phyloP scores from a whole-genome alignment of 2,888 invertebrate genomes.

The Andrena trimmerana region DNA sequence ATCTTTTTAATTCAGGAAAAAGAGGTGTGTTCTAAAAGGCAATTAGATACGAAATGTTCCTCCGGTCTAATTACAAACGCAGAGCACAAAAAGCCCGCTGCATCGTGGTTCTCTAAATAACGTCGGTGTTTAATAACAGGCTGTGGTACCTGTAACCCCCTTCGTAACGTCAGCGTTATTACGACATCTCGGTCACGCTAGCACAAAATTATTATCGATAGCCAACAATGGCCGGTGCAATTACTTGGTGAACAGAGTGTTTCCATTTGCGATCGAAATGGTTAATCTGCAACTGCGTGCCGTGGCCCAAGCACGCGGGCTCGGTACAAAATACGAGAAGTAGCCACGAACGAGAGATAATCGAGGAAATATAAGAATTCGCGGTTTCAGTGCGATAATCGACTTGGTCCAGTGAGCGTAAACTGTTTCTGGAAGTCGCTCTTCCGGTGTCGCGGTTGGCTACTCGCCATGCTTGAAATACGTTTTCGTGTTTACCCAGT shows the following conservation, averaged over 20 bases:
- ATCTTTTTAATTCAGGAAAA: conserved; percentile 6
- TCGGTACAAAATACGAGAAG: conserved; percentile 31
- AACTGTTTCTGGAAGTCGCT: conserved; percentile 41
- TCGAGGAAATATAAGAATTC: conserved; percentile 50
- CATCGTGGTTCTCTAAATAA: conserved; percentile 62
- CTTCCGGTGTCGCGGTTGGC: conserved; percentile 58
- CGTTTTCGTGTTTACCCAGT: conserved; percentile 33
- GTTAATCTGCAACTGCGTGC: conserved; percentile 28
- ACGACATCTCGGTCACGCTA: conserved; percentile 56
- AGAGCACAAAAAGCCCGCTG: conserved; percentile 44
- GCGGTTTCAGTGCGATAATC: conserved; percentile 44
- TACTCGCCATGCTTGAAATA: conserved; percentile 53
- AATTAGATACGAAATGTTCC: conserved; percentile 40
- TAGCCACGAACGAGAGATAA: conserved; percentile 13
- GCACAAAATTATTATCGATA: conserved; percentile 68
- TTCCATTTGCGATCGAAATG: conserved; percentile 48
- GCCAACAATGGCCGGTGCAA: conserved; percentile 65
- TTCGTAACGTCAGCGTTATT: conserved; percentile 62
- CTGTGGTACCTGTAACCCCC: conserved; percentile 49
- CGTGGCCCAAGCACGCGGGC: conserved; percentile 26
- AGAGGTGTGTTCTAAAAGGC: conserved; percentile 8
- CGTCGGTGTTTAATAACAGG: conserved; percentile 65
- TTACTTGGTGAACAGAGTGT: conserved; percentile 51
- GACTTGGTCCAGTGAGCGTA: conserved; percentile 60
- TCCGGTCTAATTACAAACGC: conserved; percentile 43